Percentiles rank a stretch among this genome's conserved stretches.
phyloP scores from a whole-genome alignment of 2,888 invertebrate genomes.

The Dysmachus trigonus region DNA sequence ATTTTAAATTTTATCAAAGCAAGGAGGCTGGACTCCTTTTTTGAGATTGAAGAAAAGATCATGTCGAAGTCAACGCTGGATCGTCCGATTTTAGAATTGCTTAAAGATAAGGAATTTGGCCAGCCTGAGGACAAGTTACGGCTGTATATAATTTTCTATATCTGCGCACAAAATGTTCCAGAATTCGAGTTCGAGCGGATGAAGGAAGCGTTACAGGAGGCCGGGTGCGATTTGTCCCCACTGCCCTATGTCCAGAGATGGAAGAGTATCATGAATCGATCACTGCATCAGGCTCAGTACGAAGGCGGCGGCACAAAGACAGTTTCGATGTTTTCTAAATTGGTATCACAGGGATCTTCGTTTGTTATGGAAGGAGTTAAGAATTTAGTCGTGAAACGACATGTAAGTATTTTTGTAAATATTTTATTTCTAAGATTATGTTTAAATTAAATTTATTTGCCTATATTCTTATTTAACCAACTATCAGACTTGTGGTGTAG shows the following conservation, averaged over 20 bases:
- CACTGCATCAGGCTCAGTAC: conserved; percentile 74
- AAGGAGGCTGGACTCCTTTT: conserved; percentile 92
- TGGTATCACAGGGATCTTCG: conserved; percentile 95
- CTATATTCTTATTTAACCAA: too few species aligned
- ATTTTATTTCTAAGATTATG: neutral
- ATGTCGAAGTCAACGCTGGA: conserved; percentile 88
- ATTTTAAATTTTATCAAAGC: conserved; percentile 86
- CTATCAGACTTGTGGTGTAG: too few species aligned
- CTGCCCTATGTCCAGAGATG: conserved; percentile 91
- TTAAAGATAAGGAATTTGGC: conserved; percentile 87
- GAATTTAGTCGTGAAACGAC: conserved; percentile 97
- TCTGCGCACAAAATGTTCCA: conserved; percentile 82
- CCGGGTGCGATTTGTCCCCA: conserved; percentile 86
- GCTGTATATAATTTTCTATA: conserved; percentile 90
- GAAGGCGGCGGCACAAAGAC: conserved; percentile 96
- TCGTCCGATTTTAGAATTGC: conserved; percentile 85
- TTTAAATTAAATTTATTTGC: too few species aligned
- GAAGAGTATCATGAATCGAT: conserved; percentile 69
- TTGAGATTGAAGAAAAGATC: conserved; percentile 97
- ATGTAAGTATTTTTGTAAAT: conserved; percentile 72
- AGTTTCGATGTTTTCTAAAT: conserved; percentile 97
- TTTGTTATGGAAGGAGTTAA: conserved; percentile 99
- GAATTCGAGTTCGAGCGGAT: conserved; percentile 87
- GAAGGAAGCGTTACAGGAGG: conserved; percentile 77
- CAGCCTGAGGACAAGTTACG: conserved; percentile 92